Conservation (phyloP, 2,113 vertebrate species). For the Ardeotis arabs region DNA sequence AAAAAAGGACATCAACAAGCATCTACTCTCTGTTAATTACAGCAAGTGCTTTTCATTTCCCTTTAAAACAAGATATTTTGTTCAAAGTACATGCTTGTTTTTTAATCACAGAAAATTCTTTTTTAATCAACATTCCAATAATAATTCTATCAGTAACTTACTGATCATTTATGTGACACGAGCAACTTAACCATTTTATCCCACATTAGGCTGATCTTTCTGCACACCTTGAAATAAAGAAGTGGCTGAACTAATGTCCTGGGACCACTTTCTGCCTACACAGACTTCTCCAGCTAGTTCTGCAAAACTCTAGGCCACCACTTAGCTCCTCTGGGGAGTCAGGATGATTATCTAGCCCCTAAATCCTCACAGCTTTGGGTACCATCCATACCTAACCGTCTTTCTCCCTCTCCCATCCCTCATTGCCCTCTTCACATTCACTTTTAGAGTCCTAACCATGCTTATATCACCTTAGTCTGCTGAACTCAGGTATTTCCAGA, state of each 20-base stretch:
- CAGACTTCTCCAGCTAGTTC: not conserved
- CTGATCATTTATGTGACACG: not conserved
- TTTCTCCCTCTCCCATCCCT: not conserved
- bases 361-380: not conserved
- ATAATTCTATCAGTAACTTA: not conserved
- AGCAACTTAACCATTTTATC: not conserved
- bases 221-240: not conserved
- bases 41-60: not conserved
- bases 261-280: not conserved
- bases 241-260: not conserved
- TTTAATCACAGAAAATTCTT: not conserved
- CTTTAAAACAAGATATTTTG: not conserved
- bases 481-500: not conserved
- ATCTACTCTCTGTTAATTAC: not conserved
- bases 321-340: not conserved
- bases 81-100: not conserved
- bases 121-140: not conserved
- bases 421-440: rapidly evolving
- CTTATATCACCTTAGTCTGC: not conserved
- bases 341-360: not conserved
- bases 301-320: not conserved
- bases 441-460: not conserved
- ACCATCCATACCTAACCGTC: not conserved
- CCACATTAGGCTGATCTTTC: not conserved
- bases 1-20: not conserved